Percentiles rank a stretch among this genome's conserved stretches.
Conservation (phyloP, 2,888 invertebrate genomes). For the Timema cristinae region DNA sequence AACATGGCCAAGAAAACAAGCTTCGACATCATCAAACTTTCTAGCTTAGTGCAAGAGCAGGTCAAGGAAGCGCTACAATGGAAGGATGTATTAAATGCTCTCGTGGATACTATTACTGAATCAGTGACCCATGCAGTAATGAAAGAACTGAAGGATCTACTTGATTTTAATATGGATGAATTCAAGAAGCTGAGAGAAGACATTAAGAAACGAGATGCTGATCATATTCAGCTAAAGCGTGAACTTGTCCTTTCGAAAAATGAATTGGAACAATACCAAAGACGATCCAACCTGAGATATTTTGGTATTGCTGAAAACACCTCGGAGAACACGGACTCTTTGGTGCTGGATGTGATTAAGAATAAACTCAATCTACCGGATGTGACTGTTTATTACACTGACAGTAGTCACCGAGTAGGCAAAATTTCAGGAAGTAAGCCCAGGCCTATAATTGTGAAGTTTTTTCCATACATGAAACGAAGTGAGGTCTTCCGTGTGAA, state of each 20-base stretch:
- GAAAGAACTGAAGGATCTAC: not conserved
- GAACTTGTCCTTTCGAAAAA: not conserved
- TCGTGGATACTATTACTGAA: not conserved
- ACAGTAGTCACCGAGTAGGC: not conserved
- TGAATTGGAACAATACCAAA: not conserved
- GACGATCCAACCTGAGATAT: not conserved
- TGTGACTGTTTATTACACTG: not conserved
- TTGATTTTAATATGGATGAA: not conserved
- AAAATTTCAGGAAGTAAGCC: not conserved
- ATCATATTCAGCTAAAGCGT: not conserved
- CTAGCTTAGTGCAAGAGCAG: too few species aligned
- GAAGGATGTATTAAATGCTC: too few species aligned
- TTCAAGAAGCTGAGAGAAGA: not conserved
- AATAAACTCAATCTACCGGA: constrained; percentile 3
- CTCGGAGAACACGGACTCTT: not conserved
- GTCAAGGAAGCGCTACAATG: too few species aligned
- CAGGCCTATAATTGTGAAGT: not conserved
- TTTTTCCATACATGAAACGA: not conserved
- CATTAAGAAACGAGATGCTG: not conserved
- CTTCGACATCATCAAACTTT: too few species aligned
- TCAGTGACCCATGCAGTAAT: not conserved
- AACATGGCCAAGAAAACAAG: too few species aligned
- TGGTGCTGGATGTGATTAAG: not conserved
- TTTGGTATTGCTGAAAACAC: constrained; percentile 2
- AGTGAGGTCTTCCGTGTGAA: not conserved